These are phyloP conservation scores for Psilopogon haemacephalus DNA, from an alignment of 2,113 vertebrate species.

Conservation along the genomic window DNA sequence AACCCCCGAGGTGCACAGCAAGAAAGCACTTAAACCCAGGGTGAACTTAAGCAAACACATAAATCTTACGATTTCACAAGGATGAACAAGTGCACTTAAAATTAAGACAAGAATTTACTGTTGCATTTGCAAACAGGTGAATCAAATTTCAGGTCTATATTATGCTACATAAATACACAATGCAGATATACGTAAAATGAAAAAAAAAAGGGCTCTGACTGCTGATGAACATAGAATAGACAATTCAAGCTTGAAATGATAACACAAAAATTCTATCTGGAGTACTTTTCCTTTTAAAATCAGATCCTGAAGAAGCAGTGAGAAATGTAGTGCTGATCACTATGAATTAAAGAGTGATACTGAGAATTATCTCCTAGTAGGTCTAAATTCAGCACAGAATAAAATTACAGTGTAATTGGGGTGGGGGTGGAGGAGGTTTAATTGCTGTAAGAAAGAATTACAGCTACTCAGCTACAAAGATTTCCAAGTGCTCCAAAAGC, in stretches of 20 bases:
- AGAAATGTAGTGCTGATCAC: background rate
- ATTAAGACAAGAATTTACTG: background rate
- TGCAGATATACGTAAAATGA: too few relatives aligned
- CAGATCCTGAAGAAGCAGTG: background rate
- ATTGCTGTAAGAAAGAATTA: constrained; percentile 41
- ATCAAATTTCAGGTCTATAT: background rate
- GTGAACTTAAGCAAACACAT: background rate
- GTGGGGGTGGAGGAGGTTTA: constrained; percentile 6
- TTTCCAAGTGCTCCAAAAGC: background rate
- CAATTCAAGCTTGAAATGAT: background rate
- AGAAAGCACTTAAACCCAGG: background rate
- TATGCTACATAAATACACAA: too few relatives aligned
- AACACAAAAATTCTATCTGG: background rate
- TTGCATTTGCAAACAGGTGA: background rate
- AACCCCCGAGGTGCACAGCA: background rate
- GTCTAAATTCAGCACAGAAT: constrained; percentile 19
- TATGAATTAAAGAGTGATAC: background rate
- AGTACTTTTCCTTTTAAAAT: background rate
- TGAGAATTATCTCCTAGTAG: constrained; percentile 8
- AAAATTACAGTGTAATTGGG: constrained; percentile 7
- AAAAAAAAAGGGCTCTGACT: background rate
- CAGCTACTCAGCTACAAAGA: background rate
- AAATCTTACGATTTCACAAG: background rate
- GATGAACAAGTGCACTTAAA: background rate
- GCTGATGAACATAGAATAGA: background rate